These are phyloP conservation scores for Caenorhabditis panamensis DNA, from an alignment of 2,888 invertebrate species.

Conservation along the genomic window DNA sequence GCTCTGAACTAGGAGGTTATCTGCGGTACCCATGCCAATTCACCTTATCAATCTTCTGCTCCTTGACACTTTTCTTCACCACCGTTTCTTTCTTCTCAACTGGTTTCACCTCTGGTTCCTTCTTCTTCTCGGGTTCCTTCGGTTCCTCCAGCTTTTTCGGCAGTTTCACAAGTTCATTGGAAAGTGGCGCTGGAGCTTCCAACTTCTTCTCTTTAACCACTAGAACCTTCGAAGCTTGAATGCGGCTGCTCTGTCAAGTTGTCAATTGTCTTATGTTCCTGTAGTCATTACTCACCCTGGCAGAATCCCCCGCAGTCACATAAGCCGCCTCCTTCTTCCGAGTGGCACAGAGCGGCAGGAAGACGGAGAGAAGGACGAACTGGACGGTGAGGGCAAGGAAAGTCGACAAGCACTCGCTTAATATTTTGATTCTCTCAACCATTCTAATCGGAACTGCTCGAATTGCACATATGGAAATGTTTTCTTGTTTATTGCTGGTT, in stretches of 20 bases:
- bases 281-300: neutral
- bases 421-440: neutral
- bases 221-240: neutral
- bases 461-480: neutral
- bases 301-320: neutral
- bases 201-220: conserved; percentile 11
- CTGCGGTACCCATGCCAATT: too few species aligned
- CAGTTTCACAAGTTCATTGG: neutral
- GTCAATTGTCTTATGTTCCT: too few species aligned
- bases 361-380: neutral
- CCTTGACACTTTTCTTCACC: conserved; percentile 7
- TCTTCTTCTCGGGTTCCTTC: conserved; percentile 1
- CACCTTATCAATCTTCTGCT: neutral
- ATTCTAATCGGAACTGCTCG: neutral
- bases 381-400: neutral
- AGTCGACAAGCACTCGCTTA: neutral
- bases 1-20: too few species aligned
- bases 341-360: neutral
- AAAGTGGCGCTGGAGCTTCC: neutral
- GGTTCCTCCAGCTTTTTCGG: neutral
- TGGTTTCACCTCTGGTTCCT: conserved; percentile 4
- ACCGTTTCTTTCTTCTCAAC: conserved; percentile 2
- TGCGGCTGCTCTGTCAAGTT: neutral
- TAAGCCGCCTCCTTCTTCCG: neutral
- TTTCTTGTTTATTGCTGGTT: neutral